Evolutionary conservation across 2,797 vertebrate genomes (phyloP).

Genomic region (Macropus fuliginosus): DNA sequence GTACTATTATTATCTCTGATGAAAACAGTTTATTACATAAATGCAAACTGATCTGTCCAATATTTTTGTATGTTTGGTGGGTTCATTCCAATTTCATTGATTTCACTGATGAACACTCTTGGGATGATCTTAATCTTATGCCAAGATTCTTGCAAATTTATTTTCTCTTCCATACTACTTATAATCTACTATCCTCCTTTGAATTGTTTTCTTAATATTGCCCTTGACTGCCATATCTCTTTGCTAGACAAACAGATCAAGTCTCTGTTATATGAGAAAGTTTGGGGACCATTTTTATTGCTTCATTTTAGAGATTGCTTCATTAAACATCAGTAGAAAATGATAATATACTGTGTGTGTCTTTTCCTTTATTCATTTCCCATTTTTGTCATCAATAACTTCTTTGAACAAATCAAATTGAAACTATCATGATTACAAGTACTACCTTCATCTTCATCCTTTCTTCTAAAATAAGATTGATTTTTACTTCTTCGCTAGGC

Average conservation of each 20-base stretch:
- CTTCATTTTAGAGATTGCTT: not conserved
- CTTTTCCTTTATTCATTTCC: not conserved
- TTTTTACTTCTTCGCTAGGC: not conserved
- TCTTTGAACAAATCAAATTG: not conserved
- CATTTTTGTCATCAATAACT: not conserved
- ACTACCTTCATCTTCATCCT: not conserved
- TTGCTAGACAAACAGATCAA: not conserved
- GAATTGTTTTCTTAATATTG: not conserved
- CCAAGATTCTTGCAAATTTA: not conserved
- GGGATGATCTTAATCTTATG: not conserved
- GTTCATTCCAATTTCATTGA: not conserved
- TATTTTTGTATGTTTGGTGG: not conserved
- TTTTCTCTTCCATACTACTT: not conserved
- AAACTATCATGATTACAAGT: not conserved
- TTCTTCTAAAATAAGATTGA: not conserved
- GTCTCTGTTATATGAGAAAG: not conserved
- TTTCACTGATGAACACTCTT: not conserved
- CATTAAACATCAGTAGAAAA: not conserved
- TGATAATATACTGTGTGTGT: not conserved
- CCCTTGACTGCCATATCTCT: not conserved
- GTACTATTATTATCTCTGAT: not conserved
- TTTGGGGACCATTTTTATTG: not conserved
- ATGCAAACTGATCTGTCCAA: not conserved
- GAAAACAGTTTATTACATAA: not conserved
- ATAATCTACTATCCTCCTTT: not conserved